Evolutionary conservation across 2,888 invertebrate species (phyloP), one percentile per base, ranked within the genome.

Genomic region (Atherix ibis): DNA sequence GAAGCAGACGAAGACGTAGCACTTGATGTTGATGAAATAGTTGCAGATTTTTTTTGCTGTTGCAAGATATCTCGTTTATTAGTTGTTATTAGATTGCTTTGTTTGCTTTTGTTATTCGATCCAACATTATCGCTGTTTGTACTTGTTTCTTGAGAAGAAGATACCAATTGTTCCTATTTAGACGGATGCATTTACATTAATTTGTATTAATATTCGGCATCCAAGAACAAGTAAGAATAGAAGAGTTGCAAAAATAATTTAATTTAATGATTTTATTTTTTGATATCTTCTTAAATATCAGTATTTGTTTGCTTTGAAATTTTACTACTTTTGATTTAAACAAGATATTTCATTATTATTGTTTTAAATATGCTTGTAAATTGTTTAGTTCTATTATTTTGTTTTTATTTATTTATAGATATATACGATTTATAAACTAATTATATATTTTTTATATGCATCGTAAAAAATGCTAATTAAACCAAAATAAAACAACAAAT

Each of bases 81-180:
- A 39, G 40, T 37, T 34, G 38, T 29, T 40, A 41, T 36, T 39
- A 40, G 37, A 35, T 38, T 44, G 38, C 28, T 43, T 42, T 38
- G 14, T 43, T 37, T 40, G 37, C 34, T 45, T 40, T 45, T 46
- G 39, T 18, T 39, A 41, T 41, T 46, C 36, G 41, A 40, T 30
- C 41, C 43, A 29, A 33, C 16, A 27, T 9, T 27, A 27, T 31
- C 35, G 22, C 10, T 32, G 16, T 15, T 27, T 25, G 27, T 18
- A 43, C 45, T 45, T 35, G 43, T 40, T 40, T 46, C 50, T 46
- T 49, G 48, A 42, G 44, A 42, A 36, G 45, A 42, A 40, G 43
- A 40, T 45, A 48, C 44, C 41, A 43, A 38, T 44, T 46, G 46
- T 43, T 49, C 50, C 50, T 50, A 44, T 40, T 28, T 39, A 38